Evolutionary conservation across 2,797 vertebrate genomes (phyloP).

Genomic region (Acrossocheilus fasciatus): DNA sequence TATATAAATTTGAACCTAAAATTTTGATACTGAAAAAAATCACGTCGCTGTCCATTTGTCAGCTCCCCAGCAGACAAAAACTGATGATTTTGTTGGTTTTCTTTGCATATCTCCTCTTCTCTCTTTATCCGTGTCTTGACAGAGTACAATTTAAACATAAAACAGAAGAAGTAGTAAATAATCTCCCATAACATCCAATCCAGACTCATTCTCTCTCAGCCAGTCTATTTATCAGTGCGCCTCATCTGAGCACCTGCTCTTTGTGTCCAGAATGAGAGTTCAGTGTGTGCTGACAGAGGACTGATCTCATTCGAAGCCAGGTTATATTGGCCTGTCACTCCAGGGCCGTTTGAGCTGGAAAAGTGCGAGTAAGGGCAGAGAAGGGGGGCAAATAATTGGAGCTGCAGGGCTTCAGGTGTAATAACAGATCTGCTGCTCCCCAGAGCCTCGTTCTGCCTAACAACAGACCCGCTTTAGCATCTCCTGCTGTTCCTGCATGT

Average conservation of each 20-base stretch:
- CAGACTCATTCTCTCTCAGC: conserved; percentile 13
- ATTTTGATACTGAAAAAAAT: neutral
- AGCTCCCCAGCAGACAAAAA: neutral
- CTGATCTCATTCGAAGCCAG: conserved; percentile 28
- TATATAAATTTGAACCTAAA: neutral
- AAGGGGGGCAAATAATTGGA: conserved; percentile 46
- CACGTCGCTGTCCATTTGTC: neutral
- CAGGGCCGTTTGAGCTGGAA: conserved; percentile 20
- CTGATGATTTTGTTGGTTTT: neutral
- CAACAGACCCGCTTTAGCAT: conserved; percentile 13
- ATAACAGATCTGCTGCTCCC: conserved; percentile 42
- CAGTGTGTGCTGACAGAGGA: conserved; percentile 34
- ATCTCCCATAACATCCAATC: neutral
- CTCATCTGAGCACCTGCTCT: conserved; percentile 1
- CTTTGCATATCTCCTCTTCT: neutral
- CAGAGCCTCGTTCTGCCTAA: conserved; percentile 42
- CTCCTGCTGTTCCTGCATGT: conserved; percentile 19
- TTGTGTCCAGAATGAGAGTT: conserved; percentile 32
- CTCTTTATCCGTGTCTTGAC: neutral
- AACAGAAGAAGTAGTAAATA: conserved; percentile 10
- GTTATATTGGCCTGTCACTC: conserved; percentile 55
- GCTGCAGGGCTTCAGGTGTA: conserved; percentile 41
- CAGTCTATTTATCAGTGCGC: neutral
- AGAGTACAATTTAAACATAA: neutral
- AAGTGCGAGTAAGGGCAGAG: conserved; percentile 19